Percentiles rank a stretch among this genome's conserved stretches.
phyloP scores from a whole-genome alignment of 2,797 vertebrate species.

The Dendrocincla fuliginosa region DNA sequence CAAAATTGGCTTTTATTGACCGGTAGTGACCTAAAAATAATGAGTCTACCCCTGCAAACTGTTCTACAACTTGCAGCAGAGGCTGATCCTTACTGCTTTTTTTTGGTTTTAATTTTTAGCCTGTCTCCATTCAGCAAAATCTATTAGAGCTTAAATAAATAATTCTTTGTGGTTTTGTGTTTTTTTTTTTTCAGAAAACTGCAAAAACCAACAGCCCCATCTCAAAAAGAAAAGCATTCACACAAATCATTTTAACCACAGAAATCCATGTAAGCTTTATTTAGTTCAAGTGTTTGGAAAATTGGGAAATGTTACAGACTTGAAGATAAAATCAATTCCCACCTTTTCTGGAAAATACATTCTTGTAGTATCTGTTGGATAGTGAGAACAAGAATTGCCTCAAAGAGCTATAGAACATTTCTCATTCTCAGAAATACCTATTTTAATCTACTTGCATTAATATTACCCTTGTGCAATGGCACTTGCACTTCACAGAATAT shows the following conservation, averaged over 20 bases:
- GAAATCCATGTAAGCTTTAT: neutral
- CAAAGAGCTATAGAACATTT: neutral
- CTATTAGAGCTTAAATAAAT: neutral
- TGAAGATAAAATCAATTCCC: neutral
- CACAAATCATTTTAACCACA: neutral
- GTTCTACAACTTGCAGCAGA: neutral
- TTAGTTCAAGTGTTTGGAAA: neutral
- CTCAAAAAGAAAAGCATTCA: neutral
- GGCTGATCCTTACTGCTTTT: neutral
- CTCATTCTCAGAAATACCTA: neutral
- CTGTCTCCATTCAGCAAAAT: neutral
- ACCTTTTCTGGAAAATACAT: neutral
- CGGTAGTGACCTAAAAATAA: neutral
- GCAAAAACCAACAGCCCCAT: accelerated
- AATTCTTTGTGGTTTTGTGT: neutral
- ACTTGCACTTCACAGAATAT: neutral
- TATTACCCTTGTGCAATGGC: neutral
- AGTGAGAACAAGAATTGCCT: neutral
- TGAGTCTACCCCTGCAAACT: neutral
- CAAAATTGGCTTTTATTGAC: neutral
- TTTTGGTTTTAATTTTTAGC: neutral
- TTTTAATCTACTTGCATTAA: neutral
- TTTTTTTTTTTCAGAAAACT: neutral
- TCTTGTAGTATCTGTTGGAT: neutral
- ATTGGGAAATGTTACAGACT: neutral